phyloP scores from a whole-genome alignment of 2,113 vertebrate species.

The Climacteris rufus region DNA sequence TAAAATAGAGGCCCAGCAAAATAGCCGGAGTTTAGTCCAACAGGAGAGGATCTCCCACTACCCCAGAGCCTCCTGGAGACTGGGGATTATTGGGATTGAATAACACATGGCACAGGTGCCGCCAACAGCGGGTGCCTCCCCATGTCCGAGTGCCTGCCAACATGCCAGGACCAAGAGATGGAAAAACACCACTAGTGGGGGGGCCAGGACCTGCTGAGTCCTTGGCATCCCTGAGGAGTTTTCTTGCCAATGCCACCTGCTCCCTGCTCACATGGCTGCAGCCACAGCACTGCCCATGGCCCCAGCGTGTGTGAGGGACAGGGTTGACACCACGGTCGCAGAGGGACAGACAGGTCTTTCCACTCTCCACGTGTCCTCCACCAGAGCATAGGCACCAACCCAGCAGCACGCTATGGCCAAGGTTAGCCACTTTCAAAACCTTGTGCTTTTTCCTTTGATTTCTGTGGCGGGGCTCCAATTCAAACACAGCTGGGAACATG shows the following conservation, averaged over 20 bases:
- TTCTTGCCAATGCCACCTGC: slow-evolving; percentile 22
- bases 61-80: neutral
- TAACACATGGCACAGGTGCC: neutral
- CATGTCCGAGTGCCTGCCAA: fast-evolving
- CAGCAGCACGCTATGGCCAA: neutral
- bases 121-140: neutral
- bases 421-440: neutral
- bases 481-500: neutral
- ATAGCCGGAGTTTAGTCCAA: fast-evolving
- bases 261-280: neutral
- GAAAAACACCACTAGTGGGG: neutral
- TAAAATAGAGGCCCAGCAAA: neutral
- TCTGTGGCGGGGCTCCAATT: neutral
- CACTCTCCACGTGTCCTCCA: fast-evolving
- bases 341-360: neutral
- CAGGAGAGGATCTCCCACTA: neutral
- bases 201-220: neutral
- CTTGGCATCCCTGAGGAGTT: neutral
- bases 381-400: fast-evolving
- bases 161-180: neutral
- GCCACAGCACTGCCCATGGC: neutral
- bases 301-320: neutral
- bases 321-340: fast-evolving
- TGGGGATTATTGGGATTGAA: neutral
- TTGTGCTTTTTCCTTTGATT: neutral